Evolutionary conservation across 2,113 vertebrate species (phyloP).

Genomic region (Austrofundulus limnaeus): DNA sequence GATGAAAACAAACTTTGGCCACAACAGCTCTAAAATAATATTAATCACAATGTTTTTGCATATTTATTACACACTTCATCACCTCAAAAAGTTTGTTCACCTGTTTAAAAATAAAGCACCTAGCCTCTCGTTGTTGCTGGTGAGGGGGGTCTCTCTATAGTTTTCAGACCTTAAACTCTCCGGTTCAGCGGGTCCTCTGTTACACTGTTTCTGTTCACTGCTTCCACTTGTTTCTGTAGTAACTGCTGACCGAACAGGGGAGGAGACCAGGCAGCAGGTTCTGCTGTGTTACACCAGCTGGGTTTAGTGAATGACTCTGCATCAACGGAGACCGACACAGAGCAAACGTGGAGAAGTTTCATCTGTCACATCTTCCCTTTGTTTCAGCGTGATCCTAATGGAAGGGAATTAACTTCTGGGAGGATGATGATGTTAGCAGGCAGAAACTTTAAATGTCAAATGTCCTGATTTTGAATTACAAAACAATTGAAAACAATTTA

Average conservation of each 20-base stretch:
- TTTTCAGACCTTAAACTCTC: slow-evolving; percentile 5
- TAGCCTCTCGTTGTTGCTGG: not conserved
- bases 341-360: slow-evolving; percentile 18
- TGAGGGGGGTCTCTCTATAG: too few relatives aligned
- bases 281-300: not conserved
- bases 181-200: not conserved
- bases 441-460: too few relatives aligned
- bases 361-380: slow-evolving; percentile 5
- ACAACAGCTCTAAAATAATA: too few relatives aligned
- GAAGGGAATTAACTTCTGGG: too few relatives aligned
- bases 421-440: too few relatives aligned
- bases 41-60: too few relatives aligned
- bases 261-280: too few relatives aligned
- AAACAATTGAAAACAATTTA: too few relatives aligned
- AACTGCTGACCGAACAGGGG: slow-evolving; percentile 10
- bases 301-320: too few relatives aligned
- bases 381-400: not conserved
- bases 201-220: slow-evolving; percentile 20
- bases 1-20: too few relatives aligned
- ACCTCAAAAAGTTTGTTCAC: not conserved
- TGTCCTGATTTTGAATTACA: too few relatives aligned
- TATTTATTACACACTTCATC: not conserved
- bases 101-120: not conserved
- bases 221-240: slow-evolving; percentile 49
- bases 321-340: too few relatives aligned